Evolutionary conservation across 2,797 vertebrate species (phyloP).

Genomic region (Pipistrellus pipistrellus): DNA sequence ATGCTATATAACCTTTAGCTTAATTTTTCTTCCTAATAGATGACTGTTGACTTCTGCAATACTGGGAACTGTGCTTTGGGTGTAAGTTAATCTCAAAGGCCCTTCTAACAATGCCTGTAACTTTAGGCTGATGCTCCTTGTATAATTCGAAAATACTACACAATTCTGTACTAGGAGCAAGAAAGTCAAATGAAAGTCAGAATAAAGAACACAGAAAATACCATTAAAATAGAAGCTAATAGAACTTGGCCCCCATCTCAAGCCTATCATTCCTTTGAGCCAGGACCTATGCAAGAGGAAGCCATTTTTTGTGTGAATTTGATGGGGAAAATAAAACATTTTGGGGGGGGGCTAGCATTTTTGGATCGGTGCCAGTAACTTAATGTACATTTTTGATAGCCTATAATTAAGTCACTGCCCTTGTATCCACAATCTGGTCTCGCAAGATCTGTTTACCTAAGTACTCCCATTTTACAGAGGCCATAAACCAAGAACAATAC

Average conservation of each 20-base stretch:
- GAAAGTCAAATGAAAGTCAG: conserved; percentile 2
- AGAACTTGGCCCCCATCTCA: neutral
- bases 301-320: neutral
- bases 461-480: no score
- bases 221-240: conserved; percentile 6
- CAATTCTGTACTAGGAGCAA: neutral
- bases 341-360: no score
- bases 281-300: neutral
- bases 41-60: conserved; percentile 41
- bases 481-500: no score
- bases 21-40: conserved; percentile 52
- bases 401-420: no score
- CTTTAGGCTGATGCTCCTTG: neutral
- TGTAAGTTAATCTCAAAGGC: neutral
- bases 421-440: no score
- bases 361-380: no score
- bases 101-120: neutral
- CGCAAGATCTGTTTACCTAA: no score
- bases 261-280: neutral
- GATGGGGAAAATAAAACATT: no score
- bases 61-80: conserved; percentile 4
- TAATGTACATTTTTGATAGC: no score
- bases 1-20: conserved; percentile 27
- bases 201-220: neutral
- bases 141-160: neutral